Base-by-base conservation (phyloP, 2,797 vertebrate species). In the Liasis olivaceus region DNA sequence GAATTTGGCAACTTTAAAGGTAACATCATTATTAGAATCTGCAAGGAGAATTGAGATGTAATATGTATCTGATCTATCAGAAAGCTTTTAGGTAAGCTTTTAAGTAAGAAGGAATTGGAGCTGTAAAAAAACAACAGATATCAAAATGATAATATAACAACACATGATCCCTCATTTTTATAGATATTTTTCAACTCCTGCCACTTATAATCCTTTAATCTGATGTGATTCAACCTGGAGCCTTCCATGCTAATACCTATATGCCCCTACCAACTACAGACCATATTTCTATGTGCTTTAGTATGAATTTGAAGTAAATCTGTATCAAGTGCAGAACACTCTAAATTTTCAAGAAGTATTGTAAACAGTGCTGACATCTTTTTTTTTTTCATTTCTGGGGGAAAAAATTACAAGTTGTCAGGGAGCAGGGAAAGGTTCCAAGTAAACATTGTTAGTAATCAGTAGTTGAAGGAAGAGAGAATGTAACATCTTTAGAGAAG, bases 261-360 rank as follows among this genome's bases (percentile, higher is more conserved):
- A 62, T 12, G 24, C 8, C 13, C 28, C 22, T 42, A 42, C 2
- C 54, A 51, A 2, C 51, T 72, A 56, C 51, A 12, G 59, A 15
- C 89, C 22, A 51, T 90, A 54, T 54, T 54, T 22, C 13, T 72
- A 59, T 59, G 22, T 87, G 56, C 36, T 87, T 17, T 9, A 12
- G 69, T 69, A 42, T 59, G 26, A 59, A 87, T 91, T 59, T 64
- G 24, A 90, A 94, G 26, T 87, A 15, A 58, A 0, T 81, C n/a
- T 7, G 42, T 89, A 3, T 0, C 0, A 22, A 2, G 0, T 87
- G 5, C 11, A 69, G 51, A 54, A 64, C 8, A 14, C 20, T 86
- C 66, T 15, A 58, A 66, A 87, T 31, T 91, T 91, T 51, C 11
- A 84, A 59, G 72, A 91, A 91, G 54, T 24, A 58, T 14, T 94